Base-by-base conservation (phyloP, 2,888 invertebrate species). In the Diaperis boleti region DNA sequence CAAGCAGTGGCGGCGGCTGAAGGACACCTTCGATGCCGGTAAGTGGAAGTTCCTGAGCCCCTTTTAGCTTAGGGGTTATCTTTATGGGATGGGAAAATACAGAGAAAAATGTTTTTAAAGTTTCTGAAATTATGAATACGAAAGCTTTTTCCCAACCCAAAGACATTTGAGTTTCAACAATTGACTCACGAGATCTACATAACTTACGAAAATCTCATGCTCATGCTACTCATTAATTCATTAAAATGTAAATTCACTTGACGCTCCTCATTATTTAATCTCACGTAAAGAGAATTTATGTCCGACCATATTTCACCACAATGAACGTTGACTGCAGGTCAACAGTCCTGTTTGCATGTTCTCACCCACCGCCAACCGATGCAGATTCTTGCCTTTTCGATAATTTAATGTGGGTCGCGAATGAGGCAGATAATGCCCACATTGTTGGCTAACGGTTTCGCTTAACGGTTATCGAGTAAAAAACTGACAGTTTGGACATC, bases 1-100 rank as follows among this genome's bases (percentile, higher is more conserved):
- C 72, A 87, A 88, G 75, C 92, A 92, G 79, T 92, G 92, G 92
- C 87, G 88, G 79, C 85, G 88, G 76, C 86, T 92, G 78, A 92
- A 92, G 82, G 87, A 87, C 76, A 89, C 89, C 75, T 87, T 92
- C 72, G 89, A 90, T 79, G 89, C 90, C 82, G 92, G 92, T 92
- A 80, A 86, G 86, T 69, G 3, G 42, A 7, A n/a, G 1, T 29
- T 20, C 2, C 17, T 20, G 11, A 22, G n/a, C 17, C 31, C 14
- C 17, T n/a, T n/a, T n/a, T n/a, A n/a, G n/a, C n/a, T n/a, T n/a
- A n/a, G n/a, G n/a, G n/a, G n/a, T n/a, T n/a, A n/a, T n/a, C n/a
- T n/a, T n/a, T n/a, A n/a, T n/a, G n/a, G n/a, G n/a, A n/a, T n/a
- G n/a, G n/a, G n/a, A n/a, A n/a, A n/a, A n/a, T n/a, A n/a, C n/a